Evolutionary conservation across 2,113 vertebrate species (phyloP).

Genomic region (Acanthochromis polyacanthus): DNA sequence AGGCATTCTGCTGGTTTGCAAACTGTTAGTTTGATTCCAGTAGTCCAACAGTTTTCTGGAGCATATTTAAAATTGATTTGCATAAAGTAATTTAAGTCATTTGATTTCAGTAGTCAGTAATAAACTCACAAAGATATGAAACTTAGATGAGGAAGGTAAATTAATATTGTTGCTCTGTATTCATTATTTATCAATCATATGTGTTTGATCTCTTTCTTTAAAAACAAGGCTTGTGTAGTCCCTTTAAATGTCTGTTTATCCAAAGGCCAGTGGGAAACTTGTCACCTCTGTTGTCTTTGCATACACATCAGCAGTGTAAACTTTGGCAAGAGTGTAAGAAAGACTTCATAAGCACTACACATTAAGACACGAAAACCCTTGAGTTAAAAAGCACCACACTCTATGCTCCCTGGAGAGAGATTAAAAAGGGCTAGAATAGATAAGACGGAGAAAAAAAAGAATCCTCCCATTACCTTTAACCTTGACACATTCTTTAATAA

Average conservation of each 20-base stretch:
- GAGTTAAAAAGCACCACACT: conserved; percentile 25
- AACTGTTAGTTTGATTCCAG: neutral
- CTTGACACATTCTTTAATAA: conserved; percentile 46
- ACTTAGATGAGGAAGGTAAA: neutral
- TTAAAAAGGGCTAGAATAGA: conserved; percentile 54
- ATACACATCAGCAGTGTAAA: neutral
- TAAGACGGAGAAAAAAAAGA: conserved; percentile 33
- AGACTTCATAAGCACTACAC: conserved; percentile 22
- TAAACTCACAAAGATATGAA: neutral
- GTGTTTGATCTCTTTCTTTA: neutral
- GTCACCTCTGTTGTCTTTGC: neutral
- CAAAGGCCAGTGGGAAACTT: neutral
- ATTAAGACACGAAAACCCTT: conserved; percentile 24
- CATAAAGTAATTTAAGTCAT: neutral
- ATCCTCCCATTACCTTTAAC: conserved; percentile 18
- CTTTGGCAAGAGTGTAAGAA: neutral
- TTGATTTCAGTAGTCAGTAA: neutral
- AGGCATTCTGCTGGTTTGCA: conserved; percentile 13
- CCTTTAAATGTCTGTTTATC: neutral
- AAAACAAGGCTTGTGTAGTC: neutral
- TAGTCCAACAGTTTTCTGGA: neutral
- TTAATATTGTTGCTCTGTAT: neutral
- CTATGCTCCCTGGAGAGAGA: conserved; percentile 39
- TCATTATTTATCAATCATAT: neutral
- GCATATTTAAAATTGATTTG: neutral